phyloP scores from a whole-genome alignment of 2,797 vertebrate species.

The Esox masquinongy region DNA sequence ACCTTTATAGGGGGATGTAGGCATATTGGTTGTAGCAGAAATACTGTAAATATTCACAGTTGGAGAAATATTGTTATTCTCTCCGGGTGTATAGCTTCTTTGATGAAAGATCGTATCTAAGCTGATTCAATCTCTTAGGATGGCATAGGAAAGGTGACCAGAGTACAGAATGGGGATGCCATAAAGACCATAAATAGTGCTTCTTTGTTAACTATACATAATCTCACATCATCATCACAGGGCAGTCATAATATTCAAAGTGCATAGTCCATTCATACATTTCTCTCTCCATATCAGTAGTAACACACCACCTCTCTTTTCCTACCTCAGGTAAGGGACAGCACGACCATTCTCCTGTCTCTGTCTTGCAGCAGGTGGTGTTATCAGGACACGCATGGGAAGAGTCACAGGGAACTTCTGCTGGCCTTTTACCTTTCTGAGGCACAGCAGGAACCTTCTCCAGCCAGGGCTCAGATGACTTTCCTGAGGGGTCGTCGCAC shows the following conservation, averaged over 20 bases:
- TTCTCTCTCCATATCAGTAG: constrained; percentile 14
- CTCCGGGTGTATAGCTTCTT: neutral
- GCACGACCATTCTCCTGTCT: constrained; percentile 65
- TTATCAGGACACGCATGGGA: neutral
- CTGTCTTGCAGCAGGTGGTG: constrained; percentile 72
- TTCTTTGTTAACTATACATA: neutral
- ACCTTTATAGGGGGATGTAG: neutral
- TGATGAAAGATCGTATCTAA: neutral
- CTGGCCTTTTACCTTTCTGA: neutral
- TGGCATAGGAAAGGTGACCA: neutral
- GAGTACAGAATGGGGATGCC: neutral
- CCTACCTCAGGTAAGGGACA: constrained; percentile 62
- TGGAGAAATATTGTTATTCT: neutral
- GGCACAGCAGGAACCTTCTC: constrained; percentile 32
- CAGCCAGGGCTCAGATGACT: constrained; percentile 35
- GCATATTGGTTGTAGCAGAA: neutral
- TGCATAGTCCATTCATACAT: neutral
- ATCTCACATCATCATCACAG: neutral
- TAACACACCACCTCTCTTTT: constrained; percentile 60
- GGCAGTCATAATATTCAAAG: neutral
- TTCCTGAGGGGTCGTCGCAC: constrained; percentile 28
- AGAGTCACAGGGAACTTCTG: neutral
- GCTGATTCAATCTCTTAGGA: neutral
- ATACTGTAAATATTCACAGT: neutral
- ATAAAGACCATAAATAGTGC: neutral